Evolutionary conservation across 2,113 vertebrate species (phyloP).

Genomic region (Neolamprologus cancellatus): DNA sequence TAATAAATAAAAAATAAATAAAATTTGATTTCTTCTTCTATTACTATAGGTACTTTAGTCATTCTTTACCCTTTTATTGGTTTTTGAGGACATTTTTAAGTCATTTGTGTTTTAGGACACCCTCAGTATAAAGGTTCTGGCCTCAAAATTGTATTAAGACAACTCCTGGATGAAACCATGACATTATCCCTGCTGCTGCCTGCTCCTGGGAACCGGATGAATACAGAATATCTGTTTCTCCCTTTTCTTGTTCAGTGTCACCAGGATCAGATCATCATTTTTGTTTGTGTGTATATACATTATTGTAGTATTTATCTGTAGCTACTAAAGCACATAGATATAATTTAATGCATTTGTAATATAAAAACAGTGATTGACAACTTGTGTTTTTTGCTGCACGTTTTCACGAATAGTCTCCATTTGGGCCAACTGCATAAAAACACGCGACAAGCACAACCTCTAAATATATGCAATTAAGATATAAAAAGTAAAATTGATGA

Average conservation of each 20-base stretch:
- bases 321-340: not conserved
- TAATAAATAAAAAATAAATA: not conserved
- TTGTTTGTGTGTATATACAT: not conserved
- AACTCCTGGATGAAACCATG: not conserved
- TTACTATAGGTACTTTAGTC: not conserved
- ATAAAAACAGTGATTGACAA: not conserved
- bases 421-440: not conserved
- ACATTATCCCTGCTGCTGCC: not conserved
- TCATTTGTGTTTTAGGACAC: not conserved
- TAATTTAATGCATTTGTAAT: not conserved
- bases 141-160: not conserved
- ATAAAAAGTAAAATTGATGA: not conserved
- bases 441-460: not conserved
- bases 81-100: not conserved
- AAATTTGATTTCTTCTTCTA: not conserved
- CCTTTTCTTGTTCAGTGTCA: not conserved
- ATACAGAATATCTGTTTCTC: not conserved
- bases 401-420: not conserved
- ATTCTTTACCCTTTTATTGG: not conserved
- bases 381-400: not conserved
- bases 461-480: not conserved
- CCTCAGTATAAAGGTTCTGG: not conserved
- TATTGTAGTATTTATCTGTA: not conserved
- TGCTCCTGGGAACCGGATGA: not conserved
- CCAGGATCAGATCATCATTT: not conserved